Percentiles rank a stretch among this genome's conserved stretches.
These are phyloP conservation scores for Drosophila willistoni DNA, from an alignment of 1,140 invertebrate genomes.

Conservation along the genomic window DNA sequence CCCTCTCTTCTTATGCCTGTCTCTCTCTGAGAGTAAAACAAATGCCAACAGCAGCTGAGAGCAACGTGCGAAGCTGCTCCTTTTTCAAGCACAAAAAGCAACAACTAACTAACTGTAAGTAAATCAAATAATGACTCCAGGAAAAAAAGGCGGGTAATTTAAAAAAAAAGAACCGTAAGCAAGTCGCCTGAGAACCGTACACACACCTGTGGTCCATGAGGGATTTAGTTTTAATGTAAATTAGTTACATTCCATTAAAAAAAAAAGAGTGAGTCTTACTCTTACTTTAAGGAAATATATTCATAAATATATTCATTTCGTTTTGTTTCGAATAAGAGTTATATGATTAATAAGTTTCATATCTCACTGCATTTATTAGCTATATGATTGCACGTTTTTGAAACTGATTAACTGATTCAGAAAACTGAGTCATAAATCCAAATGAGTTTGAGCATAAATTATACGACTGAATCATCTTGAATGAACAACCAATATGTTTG, in stretches of 20 bases:
- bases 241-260: too few species aligned
- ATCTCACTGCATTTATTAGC: too few species aligned
- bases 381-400: background rate
- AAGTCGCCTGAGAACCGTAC: too few species aligned
- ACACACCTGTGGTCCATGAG: too few species aligned
- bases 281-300: too few species aligned
- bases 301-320: too few species aligned
- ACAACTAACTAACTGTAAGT: conserved; percentile 13
- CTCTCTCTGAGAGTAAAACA: background rate
- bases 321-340: too few species aligned
- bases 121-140: conserved; percentile 53
- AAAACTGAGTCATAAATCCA: conserved; percentile 5
- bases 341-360: too few species aligned
- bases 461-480: conserved; percentile 6
- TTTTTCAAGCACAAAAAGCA: conserved; percentile 16
- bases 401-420: background rate
- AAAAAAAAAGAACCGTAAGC: conserved; percentile 15
- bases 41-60: conserved; percentile 8
- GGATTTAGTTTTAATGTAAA: background rate
- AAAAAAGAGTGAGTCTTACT: too few species aligned
- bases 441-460: conserved; percentile 1
- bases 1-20: background rate
- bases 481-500: too few species aligned
- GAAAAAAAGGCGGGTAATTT: conserved; percentile 43
- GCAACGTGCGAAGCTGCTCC: conserved; percentile 5